These are phyloP conservation scores for Lamprotornis superbus DNA, from an alignment of 2,113 vertebrate species.

Conservation along the genomic window DNA sequence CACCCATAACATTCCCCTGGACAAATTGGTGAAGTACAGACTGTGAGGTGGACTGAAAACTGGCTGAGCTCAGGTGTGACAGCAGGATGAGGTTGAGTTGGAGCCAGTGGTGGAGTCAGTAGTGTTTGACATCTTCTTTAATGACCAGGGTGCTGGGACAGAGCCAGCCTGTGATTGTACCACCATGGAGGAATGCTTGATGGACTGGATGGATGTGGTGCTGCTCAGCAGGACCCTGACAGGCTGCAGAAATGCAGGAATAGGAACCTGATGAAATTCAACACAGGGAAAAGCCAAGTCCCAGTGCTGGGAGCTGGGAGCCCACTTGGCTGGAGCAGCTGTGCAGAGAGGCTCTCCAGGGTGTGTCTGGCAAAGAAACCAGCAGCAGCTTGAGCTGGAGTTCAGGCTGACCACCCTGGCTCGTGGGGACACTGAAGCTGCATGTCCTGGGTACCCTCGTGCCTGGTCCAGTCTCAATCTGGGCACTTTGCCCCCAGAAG, in stretches of 20 bases:
- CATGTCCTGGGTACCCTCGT: fast-evolving
- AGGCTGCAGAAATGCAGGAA: not conserved
- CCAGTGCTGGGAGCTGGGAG: too few species aligned
- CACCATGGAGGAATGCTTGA: not conserved
- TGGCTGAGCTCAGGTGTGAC: not conserved
- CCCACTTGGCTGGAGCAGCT: not conserved
- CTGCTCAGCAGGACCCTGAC: not conserved
- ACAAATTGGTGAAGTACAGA: not conserved
- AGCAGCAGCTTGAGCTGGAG: not conserved
- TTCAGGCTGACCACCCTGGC: fast-evolving
- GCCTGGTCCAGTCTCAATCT: not conserved
- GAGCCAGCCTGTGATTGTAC: not conserved
- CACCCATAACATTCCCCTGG: not conserved
- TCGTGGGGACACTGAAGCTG: fast-evolving
- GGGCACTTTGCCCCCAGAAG: not conserved
- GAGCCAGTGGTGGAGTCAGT: not conserved
- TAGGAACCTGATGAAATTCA: not conserved
- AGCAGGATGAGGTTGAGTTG: not conserved
- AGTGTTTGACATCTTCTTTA: not conserved
- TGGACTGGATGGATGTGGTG: not conserved
- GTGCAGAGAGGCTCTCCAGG: not conserved
- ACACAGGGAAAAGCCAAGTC: not conserved
- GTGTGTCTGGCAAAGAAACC: not conserved
- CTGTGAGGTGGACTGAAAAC: not conserved
- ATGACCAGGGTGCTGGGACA: not conserved